Evolutionary conservation across 2,888 invertebrate genomes (phyloP).

Genomic region (Tanytarsus gracilentus): DNA sequence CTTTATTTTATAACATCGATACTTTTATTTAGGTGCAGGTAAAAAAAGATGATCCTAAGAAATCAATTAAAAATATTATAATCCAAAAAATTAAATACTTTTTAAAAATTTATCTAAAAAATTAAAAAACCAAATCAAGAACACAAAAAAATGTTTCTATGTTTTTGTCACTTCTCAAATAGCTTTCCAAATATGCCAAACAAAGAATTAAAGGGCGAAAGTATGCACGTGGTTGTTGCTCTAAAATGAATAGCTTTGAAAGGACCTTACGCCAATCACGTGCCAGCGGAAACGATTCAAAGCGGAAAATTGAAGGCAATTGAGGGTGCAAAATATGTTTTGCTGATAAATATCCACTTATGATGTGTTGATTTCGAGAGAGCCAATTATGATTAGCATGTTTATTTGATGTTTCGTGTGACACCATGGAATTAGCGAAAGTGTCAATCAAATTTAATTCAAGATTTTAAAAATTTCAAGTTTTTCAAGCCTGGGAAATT

Average conservation of each 20-base stretch:
- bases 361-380: slow-evolving; percentile 5
- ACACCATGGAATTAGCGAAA: too few relatives aligned
- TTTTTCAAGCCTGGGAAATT: too few relatives aligned
- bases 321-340: slow-evolving; percentile 22
- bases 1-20: too few relatives aligned
- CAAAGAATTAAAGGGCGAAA: neutral
- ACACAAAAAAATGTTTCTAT: neutral
- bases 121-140: too few relatives aligned
- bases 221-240: slow-evolving; percentile 14
- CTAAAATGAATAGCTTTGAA: slow-evolving; percentile 7
- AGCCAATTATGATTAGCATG: slow-evolving; percentile 15
- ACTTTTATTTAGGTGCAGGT: too few relatives aligned
- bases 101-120: too few relatives aligned
- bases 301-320: slow-evolving; percentile 23
- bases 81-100: too few relatives aligned
- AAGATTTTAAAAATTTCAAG: too few relatives aligned
- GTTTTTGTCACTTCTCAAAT: neutral
- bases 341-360: neutral
- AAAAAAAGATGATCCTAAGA: too few relatives aligned
- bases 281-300: slow-evolving; percentile 14
- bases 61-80: too few relatives aligned
- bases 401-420: too few relatives aligned
- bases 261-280: slow-evolving; percentile 18
- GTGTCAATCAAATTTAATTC: neutral
- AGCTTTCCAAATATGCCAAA: neutral